Evolutionary conservation across 2,113 vertebrate species (phyloP).

Genomic region (Labrus mixtus): DNA sequence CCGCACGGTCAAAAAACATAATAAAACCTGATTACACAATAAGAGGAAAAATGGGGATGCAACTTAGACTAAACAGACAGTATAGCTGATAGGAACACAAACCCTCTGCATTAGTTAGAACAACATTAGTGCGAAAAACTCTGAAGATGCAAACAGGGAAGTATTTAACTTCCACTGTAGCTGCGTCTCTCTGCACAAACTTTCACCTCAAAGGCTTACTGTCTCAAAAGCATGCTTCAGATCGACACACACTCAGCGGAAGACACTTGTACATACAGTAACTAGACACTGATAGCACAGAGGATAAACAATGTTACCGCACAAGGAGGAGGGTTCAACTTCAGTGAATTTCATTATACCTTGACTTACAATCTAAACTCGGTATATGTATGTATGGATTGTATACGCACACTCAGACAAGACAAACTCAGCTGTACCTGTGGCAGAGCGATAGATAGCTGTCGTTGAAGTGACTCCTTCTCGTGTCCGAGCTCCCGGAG

Average conservation of each 20-base stretch:
- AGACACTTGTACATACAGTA: conserved; percentile 30
- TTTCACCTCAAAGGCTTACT: conserved; percentile 60
- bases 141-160: conserved; percentile 40
- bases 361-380: background rate
- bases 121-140: conserved; percentile 38
- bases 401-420: background rate
- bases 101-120: conserved; percentile 31
- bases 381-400: background rate
- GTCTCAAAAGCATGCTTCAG: conserved; percentile 50
- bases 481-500: conserved; percentile 93
- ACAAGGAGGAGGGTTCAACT: conserved; percentile 1
- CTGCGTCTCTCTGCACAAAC: conserved; percentile 47
- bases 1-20: conserved; percentile 35
- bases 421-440: conserved; percentile 82
- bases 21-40: conserved; percentile 45
- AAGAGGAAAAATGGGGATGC: conserved; percentile 33
- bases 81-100: conserved; percentile 18
- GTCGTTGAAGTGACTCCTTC: conserved; percentile 92
- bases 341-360: background rate
- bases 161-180: conserved; percentile 48
- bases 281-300: conserved; percentile 31
- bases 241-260: conserved; percentile 39
- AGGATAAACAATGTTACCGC: conserved; percentile 24
- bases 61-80: conserved; percentile 33
- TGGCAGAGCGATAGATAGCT: conserved; percentile 93